Evolutionary conservation across 2,797 vertebrate species (phyloP).

Genomic region (Phoeniculus purpureus): DNA sequence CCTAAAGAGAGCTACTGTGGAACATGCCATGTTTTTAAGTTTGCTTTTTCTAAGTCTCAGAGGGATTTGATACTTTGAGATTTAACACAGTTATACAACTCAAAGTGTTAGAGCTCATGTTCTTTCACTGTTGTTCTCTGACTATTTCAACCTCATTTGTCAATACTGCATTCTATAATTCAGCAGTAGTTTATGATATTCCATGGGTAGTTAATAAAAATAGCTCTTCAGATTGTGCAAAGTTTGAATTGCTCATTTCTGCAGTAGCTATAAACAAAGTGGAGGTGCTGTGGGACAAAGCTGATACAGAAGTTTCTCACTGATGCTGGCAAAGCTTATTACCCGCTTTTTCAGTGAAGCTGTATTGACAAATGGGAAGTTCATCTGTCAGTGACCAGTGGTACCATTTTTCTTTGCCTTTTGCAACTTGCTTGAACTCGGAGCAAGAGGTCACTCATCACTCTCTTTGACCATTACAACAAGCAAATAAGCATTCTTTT

Average conservation of each 20-base stretch:
- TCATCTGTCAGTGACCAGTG: conserved; percentile 43
- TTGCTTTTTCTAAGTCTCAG: background rate
- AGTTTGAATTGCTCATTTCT: background rate
- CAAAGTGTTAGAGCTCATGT: background rate
- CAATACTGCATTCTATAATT: background rate
- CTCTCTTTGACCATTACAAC: conserved; percentile 45
- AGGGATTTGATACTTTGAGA: background rate
- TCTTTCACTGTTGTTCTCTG: background rate
- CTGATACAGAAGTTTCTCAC: background rate
- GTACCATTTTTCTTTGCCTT: conserved; percentile 66
- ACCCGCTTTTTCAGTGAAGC: conserved; percentile 14
- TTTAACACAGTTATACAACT: background rate
- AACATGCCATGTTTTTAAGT: background rate
- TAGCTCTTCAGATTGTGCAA: background rate
- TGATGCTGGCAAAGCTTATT: background rate
- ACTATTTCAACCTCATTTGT: background rate
- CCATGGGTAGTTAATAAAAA: background rate
- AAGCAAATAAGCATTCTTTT: conserved; percentile 47
- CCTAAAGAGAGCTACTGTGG: background rate
- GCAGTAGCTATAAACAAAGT: background rate
- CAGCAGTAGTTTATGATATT: background rate
- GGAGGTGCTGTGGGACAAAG: background rate
- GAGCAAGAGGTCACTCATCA: conserved; percentile 69
- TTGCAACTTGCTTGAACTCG: conserved; percentile 60
- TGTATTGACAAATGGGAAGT: conserved; percentile 54